A percentile compares a stretch with the other conserved stretches of the same genome.
phyloP scores from a whole-genome alignment of 2,113 vertebrate species.

The Macrotus californicus region DNA sequence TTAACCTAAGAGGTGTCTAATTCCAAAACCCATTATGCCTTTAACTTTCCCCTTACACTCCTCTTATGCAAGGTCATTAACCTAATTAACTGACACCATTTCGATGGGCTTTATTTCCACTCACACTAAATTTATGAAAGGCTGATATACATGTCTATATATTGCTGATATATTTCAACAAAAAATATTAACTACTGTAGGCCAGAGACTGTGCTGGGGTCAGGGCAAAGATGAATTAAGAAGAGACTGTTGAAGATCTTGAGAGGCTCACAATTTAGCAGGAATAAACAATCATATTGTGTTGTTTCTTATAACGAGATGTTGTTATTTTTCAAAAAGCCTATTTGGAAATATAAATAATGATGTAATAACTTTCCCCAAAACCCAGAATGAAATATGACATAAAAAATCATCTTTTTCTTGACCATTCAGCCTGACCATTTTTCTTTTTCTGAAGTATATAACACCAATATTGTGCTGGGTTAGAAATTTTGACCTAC shows the following conservation, averaged over 20 bases:
- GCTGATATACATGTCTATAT: background rate
- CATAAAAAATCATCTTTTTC: slow-evolving; percentile 67
- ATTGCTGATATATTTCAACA: background rate
- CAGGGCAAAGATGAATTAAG: background rate
- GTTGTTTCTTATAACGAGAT: background rate
- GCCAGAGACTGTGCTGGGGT: background rate
- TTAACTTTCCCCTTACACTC: background rate
- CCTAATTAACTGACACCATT: background rate
- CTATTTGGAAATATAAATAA: slow-evolving; percentile 68
- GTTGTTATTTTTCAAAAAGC: background rate
- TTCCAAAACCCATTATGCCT: background rate
- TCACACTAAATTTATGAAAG: background rate
- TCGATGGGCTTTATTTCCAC: background rate
- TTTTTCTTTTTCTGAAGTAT: slow-evolving; percentile 63
- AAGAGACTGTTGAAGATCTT: background rate
- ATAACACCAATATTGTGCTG: slow-evolving; percentile 16
- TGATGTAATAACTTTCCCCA: slow-evolving; percentile 69
- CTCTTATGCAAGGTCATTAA: background rate
- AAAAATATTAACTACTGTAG: background rate
- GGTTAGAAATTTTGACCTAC: slow-evolving; percentile 35
- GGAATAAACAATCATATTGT: background rate
- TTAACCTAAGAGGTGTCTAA: background rate
- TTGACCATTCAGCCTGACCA: slow-evolving; percentile 57
- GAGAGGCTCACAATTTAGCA: background rate
- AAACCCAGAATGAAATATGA: slow-evolving; percentile 74